phyloP scores from a whole-genome alignment of 2,888 invertebrate species.

The Melinopterus prodromus region DNA sequence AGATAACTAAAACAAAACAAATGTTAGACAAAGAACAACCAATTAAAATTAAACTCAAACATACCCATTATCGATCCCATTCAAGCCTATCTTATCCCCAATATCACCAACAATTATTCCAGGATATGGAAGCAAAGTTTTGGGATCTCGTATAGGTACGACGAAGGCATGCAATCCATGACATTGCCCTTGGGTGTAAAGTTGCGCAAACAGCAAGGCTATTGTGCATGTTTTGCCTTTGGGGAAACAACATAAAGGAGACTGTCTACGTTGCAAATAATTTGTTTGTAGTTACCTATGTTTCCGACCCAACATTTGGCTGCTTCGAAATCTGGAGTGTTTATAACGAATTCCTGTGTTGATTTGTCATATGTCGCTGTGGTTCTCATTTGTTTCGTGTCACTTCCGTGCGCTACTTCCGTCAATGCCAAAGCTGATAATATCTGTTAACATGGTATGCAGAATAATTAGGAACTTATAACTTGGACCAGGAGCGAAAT shows the following conservation, averaged over 20 bases:
- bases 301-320: slow-evolving; percentile 98
- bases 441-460: slow-evolving; percentile 60
- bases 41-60: slow-evolving; percentile 42
- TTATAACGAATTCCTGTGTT: slow-evolving; percentile 82
- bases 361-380: slow-evolving; percentile 85
- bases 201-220: slow-evolving; percentile 88
- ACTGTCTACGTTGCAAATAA: not conserved
- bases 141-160: slow-evolving; percentile 83
- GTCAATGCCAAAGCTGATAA: slow-evolving; percentile 89
- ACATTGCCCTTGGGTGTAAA: slow-evolving; percentile 79
- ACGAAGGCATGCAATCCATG: slow-evolving; percentile 92
- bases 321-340: slow-evolving; percentile 94
- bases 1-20: slow-evolving; percentile 71
- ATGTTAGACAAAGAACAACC: slow-evolving; percentile 11
- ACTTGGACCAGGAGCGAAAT: no score
- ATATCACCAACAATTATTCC: slow-evolving; percentile 91
- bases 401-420: slow-evolving; percentile 94
- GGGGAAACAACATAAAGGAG: slow-evolving; percentile 36
- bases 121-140: slow-evolving; percentile 78
- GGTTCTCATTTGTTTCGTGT: slow-evolving; percentile 90
- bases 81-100: slow-evolving; percentile 91
- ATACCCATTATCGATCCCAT: slow-evolving; percentile 92
- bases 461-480: not conserved
- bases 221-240: slow-evolving; percentile 84
- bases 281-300: slow-evolving; percentile 66